Evolutionary conservation across 1,140 invertebrate genomes (phyloP), one percentile per base, ranked within the genome.

Genomic region (Potamilus streckersoni): DNA sequence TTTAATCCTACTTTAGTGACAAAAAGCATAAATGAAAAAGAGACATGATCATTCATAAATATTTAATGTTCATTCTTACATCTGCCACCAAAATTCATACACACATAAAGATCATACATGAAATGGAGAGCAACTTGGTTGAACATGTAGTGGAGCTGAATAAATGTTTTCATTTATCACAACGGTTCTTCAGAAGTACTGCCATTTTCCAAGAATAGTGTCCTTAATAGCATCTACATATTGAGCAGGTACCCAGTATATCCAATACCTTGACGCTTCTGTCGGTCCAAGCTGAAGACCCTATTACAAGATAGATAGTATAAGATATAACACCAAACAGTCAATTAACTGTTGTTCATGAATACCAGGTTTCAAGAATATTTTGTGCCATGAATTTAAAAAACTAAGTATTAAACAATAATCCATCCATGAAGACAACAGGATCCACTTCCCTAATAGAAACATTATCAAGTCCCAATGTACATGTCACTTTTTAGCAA

Each of bases 191-290:
- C 80, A 95, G 89, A 95, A 95, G 84, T 93, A 94, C 87, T 95
- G 94, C 95, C 95, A 96, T 84, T 95, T 95, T 70, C 96, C 96
- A 59, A 97, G 92, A 79, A 97, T 93, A 69, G 95, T 94, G 85
- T 96, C 95, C 92, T 97, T 97, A 84, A 98, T 96, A 72, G 96
- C 95, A 84, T 96, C 94, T 74, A 97, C 93, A 89, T 96, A 98
- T 80, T 92, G 91, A 49, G 95, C 95, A 63, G 96, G 96, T 61
- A 98, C 95, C 96, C 96, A 98, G 90, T 98, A 97, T 67, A 98
- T 93, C 95, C 95, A 98, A 91, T 97, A 97, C 79, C 85, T 68
- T 5, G 88, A 89, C 15, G 86, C 87, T 77, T 89, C 88, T 76
- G 87, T 89, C 19, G 88, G 85, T 11, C 88, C 88, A 38, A 89